Evolutionary conservation across 2,113 vertebrate species (phyloP).

Genomic region (Rhea americana): DNA sequence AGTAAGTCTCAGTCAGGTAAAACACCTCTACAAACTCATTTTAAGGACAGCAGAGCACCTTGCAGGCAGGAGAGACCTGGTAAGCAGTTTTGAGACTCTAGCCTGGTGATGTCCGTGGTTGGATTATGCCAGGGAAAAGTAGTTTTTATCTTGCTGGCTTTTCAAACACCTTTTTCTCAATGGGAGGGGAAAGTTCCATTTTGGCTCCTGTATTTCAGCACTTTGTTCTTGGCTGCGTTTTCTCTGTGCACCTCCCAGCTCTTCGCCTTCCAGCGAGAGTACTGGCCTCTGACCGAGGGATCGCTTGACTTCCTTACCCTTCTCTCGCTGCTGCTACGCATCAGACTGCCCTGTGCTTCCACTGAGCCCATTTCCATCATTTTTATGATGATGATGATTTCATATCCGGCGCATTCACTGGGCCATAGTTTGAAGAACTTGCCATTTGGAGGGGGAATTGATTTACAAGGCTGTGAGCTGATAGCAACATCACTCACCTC

Average conservation of each 20-base stretch:
- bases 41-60: neutral
- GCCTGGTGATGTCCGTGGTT: neutral
- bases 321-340: slow-evolving; percentile 58
- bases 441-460: neutral
- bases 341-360: slow-evolving; percentile 15
- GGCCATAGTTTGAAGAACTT: neutral
- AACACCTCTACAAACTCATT: neutral
- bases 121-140: neutral
- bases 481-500: neutral
- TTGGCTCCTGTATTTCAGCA: neutral
- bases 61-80: neutral
- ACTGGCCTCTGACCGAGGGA: slow-evolving; percentile 39
- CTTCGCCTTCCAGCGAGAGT: neutral
- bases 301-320: slow-evolving; percentile 71
- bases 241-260: slow-evolving; percentile 33
- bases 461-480: neutral
- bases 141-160: neutral
- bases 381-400: neutral
- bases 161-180: neutral
- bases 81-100: neutral
- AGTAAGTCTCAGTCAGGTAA: neutral
- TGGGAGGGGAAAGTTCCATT: slow-evolving; percentile 21
- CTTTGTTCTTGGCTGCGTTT: slow-evolving; percentile 27
- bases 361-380: neutral
- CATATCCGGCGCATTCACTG: neutral